Conservation (phyloP, 2,113 vertebrate species). For the Pleuronectes platessa region DNA sequence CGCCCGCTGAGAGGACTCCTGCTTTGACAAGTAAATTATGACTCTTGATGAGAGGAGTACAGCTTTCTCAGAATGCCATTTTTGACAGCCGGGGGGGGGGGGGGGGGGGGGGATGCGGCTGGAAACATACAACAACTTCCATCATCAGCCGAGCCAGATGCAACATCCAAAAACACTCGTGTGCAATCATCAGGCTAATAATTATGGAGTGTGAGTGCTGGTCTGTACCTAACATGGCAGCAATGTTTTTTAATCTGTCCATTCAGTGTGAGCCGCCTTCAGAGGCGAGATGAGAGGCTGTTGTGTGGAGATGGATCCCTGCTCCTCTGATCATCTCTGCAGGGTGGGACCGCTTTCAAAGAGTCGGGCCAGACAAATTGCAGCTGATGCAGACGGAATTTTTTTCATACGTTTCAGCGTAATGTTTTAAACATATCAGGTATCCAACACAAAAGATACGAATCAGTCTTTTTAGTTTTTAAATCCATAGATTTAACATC, state of each 20-base stretch:
- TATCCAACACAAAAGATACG: slow-evolving; percentile 23
- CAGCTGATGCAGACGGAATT: slow-evolving; percentile 61
- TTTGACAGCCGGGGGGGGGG: slow-evolving; percentile 72
- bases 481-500: slow-evolving; percentile 31
- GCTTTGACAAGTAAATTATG: slow-evolving; percentile 83
- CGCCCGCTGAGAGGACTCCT: slow-evolving; percentile 68
- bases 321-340: slow-evolving; percentile 69
- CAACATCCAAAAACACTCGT: slow-evolving; percentile 73
- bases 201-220: slow-evolving; percentile 76
- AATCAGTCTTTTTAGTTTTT: slow-evolving; percentile 20
- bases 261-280: slow-evolving; percentile 64
- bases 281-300: slow-evolving; percentile 69
- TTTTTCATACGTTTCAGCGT: slow-evolving; percentile 58
- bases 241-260: slow-evolving; percentile 76
- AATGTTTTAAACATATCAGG: slow-evolving; percentile 64
- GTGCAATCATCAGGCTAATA: slow-evolving; percentile 78
- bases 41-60: slow-evolving; percentile 75
- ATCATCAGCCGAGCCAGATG: slow-evolving; percentile 69
- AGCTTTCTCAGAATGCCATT: slow-evolving; percentile 74
- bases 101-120: slow-evolving; percentile 51
- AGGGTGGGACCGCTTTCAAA: slow-evolving; percentile 59
- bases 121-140: slow-evolving; percentile 75
- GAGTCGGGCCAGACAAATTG: slow-evolving; percentile 58
- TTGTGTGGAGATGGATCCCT: slow-evolving; percentile 64
- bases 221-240: slow-evolving; percentile 69